These are phyloP conservation scores for Holotrichia oblita DNA, from an alignment of 1,140 invertebrate genomes.

Conservation along the genomic window DNA sequence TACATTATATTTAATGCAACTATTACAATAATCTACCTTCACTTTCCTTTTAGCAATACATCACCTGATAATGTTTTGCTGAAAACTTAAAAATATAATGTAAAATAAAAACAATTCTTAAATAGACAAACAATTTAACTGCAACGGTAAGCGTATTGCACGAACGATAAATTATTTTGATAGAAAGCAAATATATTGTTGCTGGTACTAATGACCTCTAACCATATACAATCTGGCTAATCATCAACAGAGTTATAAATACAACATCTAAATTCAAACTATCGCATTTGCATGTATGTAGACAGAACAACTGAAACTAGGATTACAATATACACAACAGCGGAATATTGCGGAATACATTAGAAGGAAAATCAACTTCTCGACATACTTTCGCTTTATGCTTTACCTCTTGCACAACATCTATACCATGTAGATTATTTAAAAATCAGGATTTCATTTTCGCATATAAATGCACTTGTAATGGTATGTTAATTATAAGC, in stretches of 20 bases:
- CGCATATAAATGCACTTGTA: slow-evolving; percentile 1
- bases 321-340: background rate
- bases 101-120: too few species aligned
- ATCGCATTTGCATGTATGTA: background rate
- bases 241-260: background rate
- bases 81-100: too few species aligned
- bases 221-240: background rate
- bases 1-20: too few species aligned
- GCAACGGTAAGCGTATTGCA: too few species aligned
- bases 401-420: slow-evolving; percentile 4
- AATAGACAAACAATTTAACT: too few species aligned
- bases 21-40: too few species aligned
- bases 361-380: background rate
- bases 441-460: slow-evolving; percentile 13
- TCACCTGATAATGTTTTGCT: too few species aligned
- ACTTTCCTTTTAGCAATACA: too few species aligned
- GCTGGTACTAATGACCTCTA: background rate
- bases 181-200: too few species aligned
- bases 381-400: slow-evolving; percentile 33
- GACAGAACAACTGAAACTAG: background rate
- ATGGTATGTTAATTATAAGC: background rate
- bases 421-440: slow-evolving; percentile 9
- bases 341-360: background rate
- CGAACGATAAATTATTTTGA: too few species aligned
- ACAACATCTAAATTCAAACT: background rate